These are phyloP conservation scores for Eucera pruinosa DNA, from an alignment of 2,888 invertebrate species.

Conservation along the genomic window DNA sequence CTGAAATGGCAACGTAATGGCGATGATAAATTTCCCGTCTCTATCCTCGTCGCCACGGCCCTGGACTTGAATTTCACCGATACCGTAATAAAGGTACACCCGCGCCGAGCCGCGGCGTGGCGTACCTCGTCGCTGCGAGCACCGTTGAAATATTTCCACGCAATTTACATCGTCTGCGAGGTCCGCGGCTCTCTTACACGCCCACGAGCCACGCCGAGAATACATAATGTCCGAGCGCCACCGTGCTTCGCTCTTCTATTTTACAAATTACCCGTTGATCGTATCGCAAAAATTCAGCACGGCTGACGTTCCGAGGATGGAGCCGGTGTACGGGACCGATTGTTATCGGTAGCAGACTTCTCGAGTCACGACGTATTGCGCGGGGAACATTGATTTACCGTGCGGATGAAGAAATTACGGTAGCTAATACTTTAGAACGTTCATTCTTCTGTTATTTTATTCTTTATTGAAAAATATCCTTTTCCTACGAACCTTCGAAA, in stretches of 20 bases:
- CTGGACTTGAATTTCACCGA: slow-evolving; percentile 71
- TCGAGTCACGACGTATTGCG: too few relatives aligned
- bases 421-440: too few relatives aligned
- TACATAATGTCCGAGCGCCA: slow-evolving; percentile 71
- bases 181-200: slow-evolving; percentile 63
- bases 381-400: not conserved
- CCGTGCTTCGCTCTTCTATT: slow-evolving; percentile 27
- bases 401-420: not conserved
- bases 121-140: slow-evolving; percentile 24
- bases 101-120: too few relatives aligned
- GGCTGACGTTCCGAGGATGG: not conserved
- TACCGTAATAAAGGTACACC: slow-evolving; percentile 70
- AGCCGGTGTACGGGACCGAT: not conserved
- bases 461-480: too few relatives aligned
- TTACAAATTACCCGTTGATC: slow-evolving; percentile 57
- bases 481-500: too few relatives aligned
- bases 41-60: slow-evolving; percentile 47
- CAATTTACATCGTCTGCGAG: slow-evolving; percentile 77
- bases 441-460: too few relatives aligned
- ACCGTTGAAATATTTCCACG: slow-evolving; percentile 77
- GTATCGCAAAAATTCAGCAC: slow-evolving; percentile 23
- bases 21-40: slow-evolving; percentile 76
- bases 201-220: slow-evolving; percentile 69
- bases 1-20: slow-evolving; percentile 75
- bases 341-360: not conserved